Evolutionary conservation across 1,140 invertebrate species (phyloP).

Genomic region (Heliothis subflexa): DNA sequence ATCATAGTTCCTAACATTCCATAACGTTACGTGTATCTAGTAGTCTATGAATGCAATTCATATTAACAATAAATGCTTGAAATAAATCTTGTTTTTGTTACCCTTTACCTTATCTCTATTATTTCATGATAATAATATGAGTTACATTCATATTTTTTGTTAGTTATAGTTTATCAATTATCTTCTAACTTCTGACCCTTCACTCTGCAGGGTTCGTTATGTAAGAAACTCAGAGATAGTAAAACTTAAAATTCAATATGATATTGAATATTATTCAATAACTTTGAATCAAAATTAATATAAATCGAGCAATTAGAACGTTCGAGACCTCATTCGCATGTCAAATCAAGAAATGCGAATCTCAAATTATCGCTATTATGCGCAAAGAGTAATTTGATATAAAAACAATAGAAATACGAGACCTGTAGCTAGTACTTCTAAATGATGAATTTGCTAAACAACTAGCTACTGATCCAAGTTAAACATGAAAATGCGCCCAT

Average conservation of each 20-base stretch:
- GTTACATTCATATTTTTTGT: constrained; percentile 80
- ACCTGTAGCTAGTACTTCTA: no score
- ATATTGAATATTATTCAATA: no score
- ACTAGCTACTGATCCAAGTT: no score
- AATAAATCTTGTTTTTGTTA: constrained; percentile 66
- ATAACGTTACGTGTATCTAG: constrained; percentile 32
- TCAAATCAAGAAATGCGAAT: no score
- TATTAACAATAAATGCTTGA: constrained; percentile 81
- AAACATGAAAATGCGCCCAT: no score
- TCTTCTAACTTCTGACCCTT: constrained; percentile 22
- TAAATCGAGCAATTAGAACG: no score
- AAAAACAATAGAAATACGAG: no score
- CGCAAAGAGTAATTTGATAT: no score
- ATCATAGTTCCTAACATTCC: constrained; percentile 42
- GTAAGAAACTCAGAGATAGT: neutral
- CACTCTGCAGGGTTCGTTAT: neutral
- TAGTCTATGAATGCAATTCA: constrained; percentile 82
- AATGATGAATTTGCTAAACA: no score
- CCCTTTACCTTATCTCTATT: constrained; percentile 56
- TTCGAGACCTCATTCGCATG: no score
- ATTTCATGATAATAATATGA: constrained; percentile 67
- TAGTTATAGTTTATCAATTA: constrained; percentile 22
- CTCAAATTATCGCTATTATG: no score
- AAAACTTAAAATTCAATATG: no score
- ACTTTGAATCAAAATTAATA: neutral